These are phyloP conservation scores for Agonopterix heracliana DNA, from an alignment of 2,888 invertebrate species.

Conservation along the genomic window DNA sequence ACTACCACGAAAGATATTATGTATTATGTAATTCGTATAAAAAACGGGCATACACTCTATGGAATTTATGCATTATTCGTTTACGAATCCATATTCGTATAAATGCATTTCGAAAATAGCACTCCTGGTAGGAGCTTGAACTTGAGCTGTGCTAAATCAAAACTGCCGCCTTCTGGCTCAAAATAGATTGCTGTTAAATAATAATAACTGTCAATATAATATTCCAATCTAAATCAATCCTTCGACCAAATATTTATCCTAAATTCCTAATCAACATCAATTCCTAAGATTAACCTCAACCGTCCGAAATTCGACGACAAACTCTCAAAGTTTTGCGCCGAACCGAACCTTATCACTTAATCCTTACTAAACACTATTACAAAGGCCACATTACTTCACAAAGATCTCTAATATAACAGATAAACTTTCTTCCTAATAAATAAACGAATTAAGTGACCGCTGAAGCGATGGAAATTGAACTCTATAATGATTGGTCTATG, in stretches of 20 bases:
- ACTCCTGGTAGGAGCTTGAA: too few species aligned
- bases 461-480: background rate
- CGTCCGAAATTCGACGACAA: constrained; percentile 24
- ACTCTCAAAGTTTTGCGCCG: constrained; percentile 31
- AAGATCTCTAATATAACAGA: constrained; percentile 58
- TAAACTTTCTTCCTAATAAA: constrained; percentile 18
- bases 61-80: too few species aligned
- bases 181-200: too few species aligned
- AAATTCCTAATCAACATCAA: constrained; percentile 52
- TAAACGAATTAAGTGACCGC: background rate
- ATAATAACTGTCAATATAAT: background rate
- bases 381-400: constrained; percentile 57
- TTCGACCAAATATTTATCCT: background rate
- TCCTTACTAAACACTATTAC: constrained; percentile 64
- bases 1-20: too few species aligned
- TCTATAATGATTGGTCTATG: background rate
- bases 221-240: background rate
- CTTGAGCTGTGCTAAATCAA: too few species aligned
- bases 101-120: too few species aligned
- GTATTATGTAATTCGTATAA: too few species aligned
- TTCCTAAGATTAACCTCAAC: constrained; percentile 60
- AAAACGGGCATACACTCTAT: too few species aligned
- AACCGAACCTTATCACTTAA: constrained; percentile 29
- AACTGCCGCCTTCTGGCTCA: too few species aligned
- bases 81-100: too few species aligned